Percentiles rank a stretch among this genome's conserved stretches.
phyloP scores from a whole-genome alignment of 2,888 invertebrate genomes.

The Phalangium opilio region DNA sequence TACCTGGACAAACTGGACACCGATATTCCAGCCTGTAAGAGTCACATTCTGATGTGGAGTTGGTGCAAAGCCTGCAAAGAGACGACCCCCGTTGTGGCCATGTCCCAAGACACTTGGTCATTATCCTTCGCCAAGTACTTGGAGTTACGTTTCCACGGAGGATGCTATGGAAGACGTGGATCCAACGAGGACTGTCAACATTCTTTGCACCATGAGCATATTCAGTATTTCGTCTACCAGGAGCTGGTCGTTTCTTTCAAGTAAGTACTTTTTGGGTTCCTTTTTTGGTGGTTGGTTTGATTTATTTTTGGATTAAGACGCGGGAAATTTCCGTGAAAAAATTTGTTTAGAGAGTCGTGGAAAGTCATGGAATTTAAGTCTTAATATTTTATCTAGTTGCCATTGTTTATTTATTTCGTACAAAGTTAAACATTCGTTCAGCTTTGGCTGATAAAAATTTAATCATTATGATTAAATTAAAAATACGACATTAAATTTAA shows the following conservation, averaged over 20 bases:
- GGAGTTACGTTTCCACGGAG: conserved; percentile 64
- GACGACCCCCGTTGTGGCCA: conserved; percentile 55
- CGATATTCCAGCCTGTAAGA: conserved; percentile 16
- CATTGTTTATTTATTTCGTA: no score
- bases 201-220: conserved; percentile 69
- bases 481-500: no score
- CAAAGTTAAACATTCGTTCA: no score
- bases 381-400: conserved; percentile 2
- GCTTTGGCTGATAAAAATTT: no score
- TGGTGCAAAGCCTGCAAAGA: conserved; percentile 49
- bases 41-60: conserved; percentile 60
- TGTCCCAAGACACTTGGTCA: conserved; percentile 61
- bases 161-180: conserved; percentile 48
- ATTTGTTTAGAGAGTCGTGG: no score
- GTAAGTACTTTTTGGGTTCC: no score
- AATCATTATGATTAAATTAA: no score
- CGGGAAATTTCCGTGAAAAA: no score
- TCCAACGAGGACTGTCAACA: conserved; percentile 42
- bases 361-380: no score
- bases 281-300: no score
- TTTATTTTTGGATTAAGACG: no score
- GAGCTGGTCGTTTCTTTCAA: conserved; percentile 75
- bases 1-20: conserved; percentile 37
- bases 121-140: conserved; percentile 81
- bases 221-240: conserved; percentile 71